Conservation (phyloP, 35 echinoderm and acorn worm genomes). For the Hemicentrotus pulcherrimus region DNA sequence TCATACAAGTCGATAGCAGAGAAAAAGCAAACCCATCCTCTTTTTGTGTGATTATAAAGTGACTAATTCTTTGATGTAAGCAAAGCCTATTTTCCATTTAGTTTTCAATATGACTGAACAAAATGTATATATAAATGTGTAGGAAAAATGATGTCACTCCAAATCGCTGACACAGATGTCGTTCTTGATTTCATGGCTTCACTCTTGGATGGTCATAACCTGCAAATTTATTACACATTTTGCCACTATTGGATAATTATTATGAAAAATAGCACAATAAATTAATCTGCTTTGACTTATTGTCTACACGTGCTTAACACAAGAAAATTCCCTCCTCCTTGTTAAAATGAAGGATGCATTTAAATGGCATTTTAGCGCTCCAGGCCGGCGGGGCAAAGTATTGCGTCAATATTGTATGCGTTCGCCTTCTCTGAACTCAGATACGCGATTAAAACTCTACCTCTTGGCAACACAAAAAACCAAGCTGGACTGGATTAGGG, state of each 20-base stretch:
- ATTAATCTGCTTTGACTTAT: too few relatives aligned
- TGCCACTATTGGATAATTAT: neutral
- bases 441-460: neutral
- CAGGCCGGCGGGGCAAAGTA: neutral
- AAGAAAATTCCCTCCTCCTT: neutral
- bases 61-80: too few relatives aligned
- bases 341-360: neutral
- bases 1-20: too few relatives aligned
- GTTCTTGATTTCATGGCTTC: neutral
- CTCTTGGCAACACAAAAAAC: neutral
- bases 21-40: too few relatives aligned
- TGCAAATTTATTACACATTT: neutral
- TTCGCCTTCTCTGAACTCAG: neutral
- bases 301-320: neutral
- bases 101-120: too few relatives aligned
- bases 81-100: too few relatives aligned
- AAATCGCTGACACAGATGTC: neutral
- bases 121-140: too few relatives aligned
- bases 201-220: neutral
- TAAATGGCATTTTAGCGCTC: neutral
- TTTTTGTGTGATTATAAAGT: too few relatives aligned
- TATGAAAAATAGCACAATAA: neutral
- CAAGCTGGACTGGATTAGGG: neutral
- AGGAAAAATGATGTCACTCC: too few relatives aligned
- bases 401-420: neutral